phyloP scores from a whole-genome alignment of 2,113 vertebrate species.

The Recurvirostra avosetta region DNA sequence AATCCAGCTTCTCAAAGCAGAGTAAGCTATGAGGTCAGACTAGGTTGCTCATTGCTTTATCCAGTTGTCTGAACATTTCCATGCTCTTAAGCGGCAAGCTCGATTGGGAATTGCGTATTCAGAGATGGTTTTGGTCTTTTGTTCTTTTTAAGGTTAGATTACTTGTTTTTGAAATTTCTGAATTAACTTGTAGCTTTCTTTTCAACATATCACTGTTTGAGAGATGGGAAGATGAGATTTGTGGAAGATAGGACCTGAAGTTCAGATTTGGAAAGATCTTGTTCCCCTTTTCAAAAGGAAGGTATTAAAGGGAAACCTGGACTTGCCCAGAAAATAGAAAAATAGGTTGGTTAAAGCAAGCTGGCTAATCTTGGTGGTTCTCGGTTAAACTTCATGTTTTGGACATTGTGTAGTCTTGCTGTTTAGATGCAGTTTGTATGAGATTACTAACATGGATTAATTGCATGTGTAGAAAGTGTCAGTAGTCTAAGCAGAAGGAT shows the following conservation, averaged over 20 bases:
- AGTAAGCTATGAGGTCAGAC: neutral
- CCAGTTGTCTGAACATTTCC: neutral
- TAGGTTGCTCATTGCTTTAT: neutral
- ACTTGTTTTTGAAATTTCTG: neutral
- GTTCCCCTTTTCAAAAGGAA: neutral
- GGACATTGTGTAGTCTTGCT: neutral
- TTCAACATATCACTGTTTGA: neutral
- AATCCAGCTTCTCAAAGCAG: neutral
- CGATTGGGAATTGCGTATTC: neutral
- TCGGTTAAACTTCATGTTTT: neutral
- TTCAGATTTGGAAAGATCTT: neutral
- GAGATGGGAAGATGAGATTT: neutral
- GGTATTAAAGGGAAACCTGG: neutral
- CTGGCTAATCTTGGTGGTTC: neutral
- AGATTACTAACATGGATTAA: neutral
- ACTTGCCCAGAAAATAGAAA: neutral
- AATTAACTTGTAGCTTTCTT: neutral
- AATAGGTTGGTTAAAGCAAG: neutral
- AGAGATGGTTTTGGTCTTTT: neutral
- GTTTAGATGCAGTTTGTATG: neutral
- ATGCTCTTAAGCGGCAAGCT: neutral
- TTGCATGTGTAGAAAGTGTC: neutral
- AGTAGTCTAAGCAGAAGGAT: neutral
- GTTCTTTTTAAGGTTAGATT: neutral
- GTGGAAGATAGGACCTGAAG: neutral